Evolutionary conservation across 2,888 invertebrate species (phyloP), one percentile per base, ranked within the genome.

Genomic region (Oxyteleia sp.): DNA sequence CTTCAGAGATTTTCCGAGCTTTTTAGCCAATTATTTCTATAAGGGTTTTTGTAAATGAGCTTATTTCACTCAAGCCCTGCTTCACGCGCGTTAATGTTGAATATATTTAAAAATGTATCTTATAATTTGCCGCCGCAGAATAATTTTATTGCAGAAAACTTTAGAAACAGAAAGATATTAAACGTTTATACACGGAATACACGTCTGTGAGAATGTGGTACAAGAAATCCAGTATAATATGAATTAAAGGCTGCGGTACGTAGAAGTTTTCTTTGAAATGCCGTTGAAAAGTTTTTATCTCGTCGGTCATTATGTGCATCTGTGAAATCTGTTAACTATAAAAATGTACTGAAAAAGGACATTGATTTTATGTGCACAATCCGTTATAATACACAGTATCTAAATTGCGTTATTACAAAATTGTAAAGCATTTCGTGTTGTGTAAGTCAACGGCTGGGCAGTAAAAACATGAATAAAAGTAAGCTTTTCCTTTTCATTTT

Each of bases 231-330:
- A 47, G 47, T 18, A 47, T 20, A 20, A 47, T 47, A 47, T 10
- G 20, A 47, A 47, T 47, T 47, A 47, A 47, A 47, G 47, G n/a
- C 47, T 15, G n/a, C 20, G 47, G 20, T 16, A 45, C 45, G 45
- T n/a, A 45, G 16, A 47, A 47, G 47, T 47, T 47, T 47, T 47
- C 47, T 47, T 47, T 47, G 47, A 47, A 47, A 47, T 20, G 47
- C 18, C 20, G 47, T 20, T 47, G 47, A 47, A 47, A 47, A 47
- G 10, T 47, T 47, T 47, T 47, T 47, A 47, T 47, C 20, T 47
- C 47, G 20, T 47, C 11, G 5, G 47, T 20, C 20, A 20, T 20
- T 18, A 47, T 47, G 47, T 20, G 20, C 47, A 20, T 20, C 47
- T 11, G 47, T 11, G 11, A 20, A 20, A 47, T 47, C 20, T 11